Evolutionary conservation across 2,888 invertebrate genomes (phyloP), one percentile per base, ranked within the genome.

Genomic region (Chrysotoxum bicinctum): DNA sequence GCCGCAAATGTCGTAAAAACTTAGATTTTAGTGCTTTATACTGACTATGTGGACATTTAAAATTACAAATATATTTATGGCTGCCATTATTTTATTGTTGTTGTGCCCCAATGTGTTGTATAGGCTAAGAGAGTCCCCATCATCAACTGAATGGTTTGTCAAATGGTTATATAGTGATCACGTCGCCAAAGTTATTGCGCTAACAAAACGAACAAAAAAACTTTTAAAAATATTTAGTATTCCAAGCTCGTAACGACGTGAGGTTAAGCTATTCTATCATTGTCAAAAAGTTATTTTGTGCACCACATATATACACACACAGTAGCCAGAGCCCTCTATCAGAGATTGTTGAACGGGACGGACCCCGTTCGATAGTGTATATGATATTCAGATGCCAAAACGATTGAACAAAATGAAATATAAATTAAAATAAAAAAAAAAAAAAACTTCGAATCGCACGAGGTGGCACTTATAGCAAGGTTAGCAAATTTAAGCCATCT

Each of bases 241-340:
- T 86, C 86, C 56, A 70, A 66, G 12, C 86, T 74, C 78, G 86
- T 86, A 60, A 54, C 74, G 50, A 66, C 82, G 77, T 81, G 86
- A 86, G 86, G 86, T 86, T 86, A 86, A 86, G 82, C 86, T 86
- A 86, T 86, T 86, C 82, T 86, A 86, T 86, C 86, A 86, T 86
- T 86, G 86, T 86, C 86, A 86, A 86, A 86, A 82, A 85, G 85
- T 85, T 85, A 85, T 85, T 85, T 85, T 85, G 85, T 85, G 85
- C 85, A 85, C 85, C 81, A 85, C 73, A 85, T 85, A 81, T 68
- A 45, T 16, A 60, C 60, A 40, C 10, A 19, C 12, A 8, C 85
- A 73, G 80, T 77, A 85, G 85, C 85, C 85, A 45, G 64, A 66
- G 66, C 50, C 66, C 66, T 66, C 85, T 85, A 85, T 85, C 81